Conservation (phyloP, 2,113 vertebrate genomes). For the Zingel zingel region DNA sequence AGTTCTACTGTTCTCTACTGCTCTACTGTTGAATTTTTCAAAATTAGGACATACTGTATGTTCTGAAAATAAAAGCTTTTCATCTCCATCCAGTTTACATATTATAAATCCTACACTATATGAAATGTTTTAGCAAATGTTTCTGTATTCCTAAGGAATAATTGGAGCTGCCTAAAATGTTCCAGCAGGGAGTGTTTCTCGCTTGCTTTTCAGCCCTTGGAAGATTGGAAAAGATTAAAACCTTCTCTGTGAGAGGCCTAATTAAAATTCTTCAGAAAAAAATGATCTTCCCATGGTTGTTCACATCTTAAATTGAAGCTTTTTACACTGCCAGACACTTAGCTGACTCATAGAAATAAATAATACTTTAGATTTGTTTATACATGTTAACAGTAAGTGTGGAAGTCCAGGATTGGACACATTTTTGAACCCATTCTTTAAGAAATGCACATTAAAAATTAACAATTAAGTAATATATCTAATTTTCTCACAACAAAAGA, state of each 20-base stretch:
- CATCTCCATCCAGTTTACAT: conserved; percentile 22
- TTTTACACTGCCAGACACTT: conserved; percentile 33
- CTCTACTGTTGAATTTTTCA: conserved; percentile 37
- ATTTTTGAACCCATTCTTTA: not conserved
- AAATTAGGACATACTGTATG: conserved; percentile 20
- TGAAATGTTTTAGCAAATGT: conserved; percentile 51
- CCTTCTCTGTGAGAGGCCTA: conserved; percentile 53
- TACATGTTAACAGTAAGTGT: not conserved
- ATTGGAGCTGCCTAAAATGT: conserved; percentile 54
- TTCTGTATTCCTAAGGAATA: conserved; percentile 44
- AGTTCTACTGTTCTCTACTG: conserved; percentile 17
- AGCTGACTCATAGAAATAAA: conserved; percentile 26
- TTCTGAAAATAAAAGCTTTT: conserved; percentile 38
- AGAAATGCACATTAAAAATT: not conserved
- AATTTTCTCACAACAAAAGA: not conserved
- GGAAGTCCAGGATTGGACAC: not conserved
- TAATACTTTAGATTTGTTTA: conserved; percentile 9
- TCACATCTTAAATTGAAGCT: conserved; percentile 49
- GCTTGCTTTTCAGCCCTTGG: conserved; percentile 35
- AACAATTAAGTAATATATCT: too few relatives aligned
- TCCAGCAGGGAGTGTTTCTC: conserved; percentile 51
- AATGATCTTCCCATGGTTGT: conserved; percentile 64
- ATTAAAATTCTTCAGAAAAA: conserved; percentile 56
- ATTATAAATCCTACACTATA: conserved; percentile 23
- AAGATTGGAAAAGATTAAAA: conserved; percentile 64